phyloP scores from a whole-genome alignment of 2,888 invertebrate genomes.

The Hylaea fasciaria region DNA sequence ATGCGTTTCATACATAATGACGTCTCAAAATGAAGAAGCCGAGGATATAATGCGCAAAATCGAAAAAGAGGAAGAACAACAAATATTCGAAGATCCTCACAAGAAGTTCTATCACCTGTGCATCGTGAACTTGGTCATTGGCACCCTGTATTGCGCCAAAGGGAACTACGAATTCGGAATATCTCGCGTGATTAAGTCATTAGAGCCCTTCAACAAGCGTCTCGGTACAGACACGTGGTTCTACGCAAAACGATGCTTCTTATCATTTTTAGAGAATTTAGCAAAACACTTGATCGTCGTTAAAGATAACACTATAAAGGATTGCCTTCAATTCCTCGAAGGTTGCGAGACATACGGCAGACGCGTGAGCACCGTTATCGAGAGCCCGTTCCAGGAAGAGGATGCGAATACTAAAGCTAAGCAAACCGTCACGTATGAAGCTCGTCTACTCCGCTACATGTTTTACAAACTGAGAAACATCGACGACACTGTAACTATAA shows the following conservation, averaged over 20 bases:
- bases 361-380: slow-evolving; percentile 92
- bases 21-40: slow-evolving; percentile 98
- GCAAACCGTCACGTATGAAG: slow-evolving; percentile 96
- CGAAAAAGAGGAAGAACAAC: slow-evolving; percentile 98
- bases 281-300: slow-evolving; percentile 95
- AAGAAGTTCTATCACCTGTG: slow-evolving; percentile 98
- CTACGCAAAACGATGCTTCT: slow-evolving; percentile 97
- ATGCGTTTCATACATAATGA: slow-evolving; percentile 99
- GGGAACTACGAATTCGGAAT: slow-evolving; percentile 99
- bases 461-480: slow-evolving; percentile 88
- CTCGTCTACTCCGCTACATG: slow-evolving; percentile 92
- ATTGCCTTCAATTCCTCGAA: slow-evolving; percentile 94
- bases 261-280: slow-evolving; percentile 96
- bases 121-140: slow-evolving; percentile 99
- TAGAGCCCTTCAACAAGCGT: slow-evolving; percentile 97
- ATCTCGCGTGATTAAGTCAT: slow-evolving; percentile 97
- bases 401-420: slow-evolving; percentile 89
- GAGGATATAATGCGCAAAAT: slow-evolving; percentile 99
- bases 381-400: slow-evolving; percentile 91
- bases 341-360: slow-evolving; percentile 95
- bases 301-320: slow-evolving; percentile 93
- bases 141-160: slow-evolving; percentile 98
- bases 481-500: slow-evolving; percentile 81
- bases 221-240: slow-evolving; percentile 99
- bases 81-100: slow-evolving; percentile 96